Evolutionary conservation across 2,797 vertebrate species (phyloP).

Genomic region (Triplophysa bombifrons): DNA sequence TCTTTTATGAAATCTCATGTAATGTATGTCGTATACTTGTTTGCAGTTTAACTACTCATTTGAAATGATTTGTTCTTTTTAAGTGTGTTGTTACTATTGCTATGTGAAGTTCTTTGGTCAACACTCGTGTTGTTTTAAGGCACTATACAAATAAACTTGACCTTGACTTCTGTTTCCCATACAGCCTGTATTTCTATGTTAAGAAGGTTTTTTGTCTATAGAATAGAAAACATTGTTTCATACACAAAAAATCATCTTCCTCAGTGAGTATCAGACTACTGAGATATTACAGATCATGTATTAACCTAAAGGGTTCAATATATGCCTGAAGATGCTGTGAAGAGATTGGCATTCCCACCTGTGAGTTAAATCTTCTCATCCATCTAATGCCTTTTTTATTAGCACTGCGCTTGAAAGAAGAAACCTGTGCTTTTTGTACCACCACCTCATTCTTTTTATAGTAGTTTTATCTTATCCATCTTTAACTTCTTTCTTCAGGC

Average conservation of each 20-base stretch:
- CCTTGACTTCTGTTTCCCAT: not conserved
- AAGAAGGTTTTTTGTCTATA: not conserved
- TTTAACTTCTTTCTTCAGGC: not conserved
- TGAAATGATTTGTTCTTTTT: too few relatives aligned
- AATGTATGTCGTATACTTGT: too few relatives aligned
- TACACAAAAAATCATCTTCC: too few relatives aligned
- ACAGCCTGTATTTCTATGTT: not conserved
- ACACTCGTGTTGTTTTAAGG: too few relatives aligned
- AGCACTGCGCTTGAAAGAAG: constrained; percentile 42
- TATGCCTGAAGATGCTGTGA: constrained; percentile 48
- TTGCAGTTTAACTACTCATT: too few relatives aligned
- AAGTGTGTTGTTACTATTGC: too few relatives aligned
- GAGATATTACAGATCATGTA: constrained; percentile 2
- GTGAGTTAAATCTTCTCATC: constrained; percentile 41
- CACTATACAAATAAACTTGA: too few relatives aligned
- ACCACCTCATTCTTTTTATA: not conserved
- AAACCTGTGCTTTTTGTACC: constrained; percentile 30
- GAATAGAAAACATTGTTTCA: too few relatives aligned
- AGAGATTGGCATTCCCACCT: constrained; percentile 38
- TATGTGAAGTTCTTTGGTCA: too few relatives aligned
- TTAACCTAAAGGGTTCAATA: not conserved
- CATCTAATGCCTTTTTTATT: constrained; percentile 65
- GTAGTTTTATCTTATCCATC: constrained; percentile 5
- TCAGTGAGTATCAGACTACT: constrained; percentile 17
- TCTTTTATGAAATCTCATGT: too few relatives aligned